These are phyloP conservation scores for Calypte anna DNA, from an alignment of 2,113 vertebrate species.

Conservation along the genomic window DNA sequence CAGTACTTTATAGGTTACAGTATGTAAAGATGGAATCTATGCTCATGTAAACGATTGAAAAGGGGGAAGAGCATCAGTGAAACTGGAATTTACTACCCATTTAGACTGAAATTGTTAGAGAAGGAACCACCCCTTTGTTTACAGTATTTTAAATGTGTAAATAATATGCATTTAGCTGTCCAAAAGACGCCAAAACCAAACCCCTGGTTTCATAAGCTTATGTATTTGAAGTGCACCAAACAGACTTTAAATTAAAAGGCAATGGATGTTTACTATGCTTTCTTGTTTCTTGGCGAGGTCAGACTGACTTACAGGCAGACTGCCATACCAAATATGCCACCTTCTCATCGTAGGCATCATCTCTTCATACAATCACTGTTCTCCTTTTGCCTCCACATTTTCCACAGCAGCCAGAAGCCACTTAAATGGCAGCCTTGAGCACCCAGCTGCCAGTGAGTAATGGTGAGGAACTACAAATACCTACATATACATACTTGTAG, in stretches of 20 bases:
- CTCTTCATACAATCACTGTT: neutral
- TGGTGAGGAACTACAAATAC: neutral
- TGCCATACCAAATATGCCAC: neutral
- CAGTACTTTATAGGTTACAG: neutral
- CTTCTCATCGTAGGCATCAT: neutral
- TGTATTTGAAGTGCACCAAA: conserved; percentile 41
- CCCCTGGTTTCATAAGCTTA: conserved; percentile 28
- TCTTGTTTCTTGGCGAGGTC: neutral
- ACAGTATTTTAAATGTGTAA: neutral
- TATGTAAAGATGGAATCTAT: neutral
- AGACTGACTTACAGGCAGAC: neutral
- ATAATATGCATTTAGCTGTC: neutral
- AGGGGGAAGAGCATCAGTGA: neutral
- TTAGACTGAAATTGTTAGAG: neutral
- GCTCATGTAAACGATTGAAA: neutral
- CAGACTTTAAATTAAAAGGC: conserved; percentile 41
- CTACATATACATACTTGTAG: neutral
- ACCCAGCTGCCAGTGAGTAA: neutral
- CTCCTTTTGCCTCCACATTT: neutral
- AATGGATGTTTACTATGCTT: neutral
- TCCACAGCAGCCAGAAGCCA: neutral
- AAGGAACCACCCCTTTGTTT: neutral
- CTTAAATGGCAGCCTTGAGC: neutral
- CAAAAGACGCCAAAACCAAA: conserved; percentile 29
- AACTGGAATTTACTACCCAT: conserved; percentile 26